phyloP scores from a whole-genome alignment of 1,140 invertebrate species.

The Nephila pilipes region DNA sequence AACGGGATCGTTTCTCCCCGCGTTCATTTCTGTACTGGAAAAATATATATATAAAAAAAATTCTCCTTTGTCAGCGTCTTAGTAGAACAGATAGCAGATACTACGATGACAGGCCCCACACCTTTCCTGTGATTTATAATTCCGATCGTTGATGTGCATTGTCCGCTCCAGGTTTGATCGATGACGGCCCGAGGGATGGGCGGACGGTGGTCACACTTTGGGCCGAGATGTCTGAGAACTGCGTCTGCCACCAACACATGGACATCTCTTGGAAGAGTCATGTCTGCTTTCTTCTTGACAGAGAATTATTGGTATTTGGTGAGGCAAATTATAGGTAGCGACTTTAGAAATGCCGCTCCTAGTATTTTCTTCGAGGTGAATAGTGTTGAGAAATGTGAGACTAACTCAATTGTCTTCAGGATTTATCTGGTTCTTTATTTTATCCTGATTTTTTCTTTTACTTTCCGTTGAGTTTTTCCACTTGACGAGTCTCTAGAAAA shows the following conservation, averaged over 20 bases:
- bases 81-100: constrained; percentile 19
- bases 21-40: not conserved
- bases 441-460: no score
- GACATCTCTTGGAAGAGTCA: not conserved
- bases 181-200: constrained; percentile 29
- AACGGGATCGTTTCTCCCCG: not conserved
- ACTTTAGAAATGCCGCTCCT: not conserved
- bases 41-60: not conserved
- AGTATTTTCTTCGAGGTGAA: not conserved
- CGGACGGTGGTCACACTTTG: constrained; percentile 35
- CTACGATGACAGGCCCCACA: constrained; percentile 57
- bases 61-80: constrained; percentile 6
- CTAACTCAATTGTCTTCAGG: constrained; percentile 16
- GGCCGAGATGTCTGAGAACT: constrained; percentile 25
- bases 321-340: constrained; percentile 47
- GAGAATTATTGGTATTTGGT: constrained; percentile 28
- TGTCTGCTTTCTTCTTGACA: not conserved
- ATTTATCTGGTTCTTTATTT: not conserved
- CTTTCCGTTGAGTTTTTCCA: not conserved
- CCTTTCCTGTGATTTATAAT: constrained; percentile 69
- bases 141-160: constrained; percentile 46
- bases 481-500: not conserved
- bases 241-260: constrained; percentile 37
- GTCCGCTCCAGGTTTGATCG: constrained; percentile 47
- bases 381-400: not conserved